phyloP scores from a whole-genome alignment of 1,140 invertebrate genomes.

The Pseudachorutes palmiensis region DNA sequence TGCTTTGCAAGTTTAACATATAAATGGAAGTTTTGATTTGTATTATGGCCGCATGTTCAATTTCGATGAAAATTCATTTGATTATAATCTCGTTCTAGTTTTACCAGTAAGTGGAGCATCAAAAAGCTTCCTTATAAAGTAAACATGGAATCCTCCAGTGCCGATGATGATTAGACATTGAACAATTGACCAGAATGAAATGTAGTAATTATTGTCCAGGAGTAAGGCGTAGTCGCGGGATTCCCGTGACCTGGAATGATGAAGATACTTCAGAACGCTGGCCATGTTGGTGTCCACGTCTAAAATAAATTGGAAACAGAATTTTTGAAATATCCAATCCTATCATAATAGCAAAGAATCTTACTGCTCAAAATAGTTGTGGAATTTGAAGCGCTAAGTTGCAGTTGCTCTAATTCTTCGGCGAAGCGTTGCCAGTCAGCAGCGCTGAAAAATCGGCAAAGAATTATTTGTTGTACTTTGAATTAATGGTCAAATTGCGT shows the following conservation, averaged over 20 bases:
- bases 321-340: not conserved
- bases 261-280: slow-evolving; percentile 18
- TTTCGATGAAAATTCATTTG: too few relatives aligned
- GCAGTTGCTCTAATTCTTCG: slow-evolving; percentile 75
- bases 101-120: slow-evolving; percentile 49
- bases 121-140: slow-evolving; percentile 27
- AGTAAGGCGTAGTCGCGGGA: slow-evolving; percentile 21
- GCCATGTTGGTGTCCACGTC: slow-evolving; percentile 22
- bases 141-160: slow-evolving; percentile 22
- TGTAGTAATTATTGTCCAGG: slow-evolving; percentile 21
- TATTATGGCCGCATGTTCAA: not conserved
- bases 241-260: slow-evolving; percentile 18
- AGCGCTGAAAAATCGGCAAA: slow-evolving; percentile 45
- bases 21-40: not conserved
- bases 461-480: not conserved
- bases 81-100: slow-evolving; percentile 32
- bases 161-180: slow-evolving; percentile 28
- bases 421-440: slow-evolving; percentile 86
- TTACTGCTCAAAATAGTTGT: slow-evolving; percentile 47
- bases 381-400: slow-evolving; percentile 81
- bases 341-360: not conserved
- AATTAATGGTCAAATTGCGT: slow-evolving; percentile 16
- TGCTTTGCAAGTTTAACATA: too few relatives aligned
- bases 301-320: not conserved
- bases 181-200: slow-evolving; percentile 38